Base-by-base conservation (phyloP, 53 echinoderm and acorn worm species). In the Crossaster papposus region DNA sequence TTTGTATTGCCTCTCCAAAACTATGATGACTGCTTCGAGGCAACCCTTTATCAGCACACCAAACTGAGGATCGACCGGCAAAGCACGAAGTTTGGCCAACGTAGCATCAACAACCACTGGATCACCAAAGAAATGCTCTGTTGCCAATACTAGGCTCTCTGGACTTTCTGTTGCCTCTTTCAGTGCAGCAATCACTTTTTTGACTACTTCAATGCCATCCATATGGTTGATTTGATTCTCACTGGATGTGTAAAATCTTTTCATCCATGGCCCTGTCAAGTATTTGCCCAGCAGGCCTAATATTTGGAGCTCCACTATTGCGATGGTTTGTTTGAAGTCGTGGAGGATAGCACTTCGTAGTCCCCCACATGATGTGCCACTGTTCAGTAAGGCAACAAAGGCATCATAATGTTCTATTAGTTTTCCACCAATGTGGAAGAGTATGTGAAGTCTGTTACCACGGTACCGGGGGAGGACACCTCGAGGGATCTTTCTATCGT, bases 241-340 rank as follows among this genome's bases (percentile, higher is more conserved):
- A 17, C 28, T 3, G 53, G 83, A 82, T 0, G 79, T 89, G 50
- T 94, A n/a, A 89, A 30, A 91, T 29, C 4, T 68, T 70, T 77
- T 53, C 93, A 93, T 93, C 90, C 93, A 93, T 52, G 93, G 94
- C 0, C 83, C 91, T 2, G 91, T 79, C 12, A 94, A 68, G 20
- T 36, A 64, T 80, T 93, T 93, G 3, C 93, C 91, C 0, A 93
- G 10, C 38, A 91, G 37, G 0, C 91, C 93, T 36, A 93, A 30
- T 0, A 91, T 62, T 20, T 88, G 71, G 2, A 93, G 78, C 30
- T 93, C 82, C 37, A 84, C n/a, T 75, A 52, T 83, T 36, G 70
- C 80, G 33, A 54, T 23, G 11, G 26, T 13, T 30, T 23, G 28
- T 17, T 13, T 77, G 23, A 93, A 83, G 63, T 93, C 91, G 29